These are phyloP conservation scores for Perca fluviatilis DNA, from an alignment of 2,113 vertebrate species.

Conservation along the genomic window DNA sequence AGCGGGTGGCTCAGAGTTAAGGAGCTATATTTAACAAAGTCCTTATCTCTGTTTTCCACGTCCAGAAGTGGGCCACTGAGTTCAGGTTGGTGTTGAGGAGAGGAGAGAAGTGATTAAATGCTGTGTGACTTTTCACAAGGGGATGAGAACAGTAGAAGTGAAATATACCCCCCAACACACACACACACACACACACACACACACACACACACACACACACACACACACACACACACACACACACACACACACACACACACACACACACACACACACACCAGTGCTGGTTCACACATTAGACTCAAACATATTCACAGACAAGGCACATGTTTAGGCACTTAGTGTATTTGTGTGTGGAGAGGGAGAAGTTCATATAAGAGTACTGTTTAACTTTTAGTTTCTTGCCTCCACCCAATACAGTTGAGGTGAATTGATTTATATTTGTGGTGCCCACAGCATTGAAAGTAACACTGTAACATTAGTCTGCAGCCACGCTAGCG, in stretches of 20 bases:
- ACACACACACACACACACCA: too few species aligned
- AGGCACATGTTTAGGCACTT: background rate
- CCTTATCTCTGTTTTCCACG: constrained; percentile 60
- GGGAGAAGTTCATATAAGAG: background rate
- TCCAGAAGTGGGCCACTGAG: constrained; percentile 50
- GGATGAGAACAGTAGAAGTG: constrained; percentile 69
- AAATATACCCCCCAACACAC: constrained; percentile 16
- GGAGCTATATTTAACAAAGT: constrained; percentile 68
- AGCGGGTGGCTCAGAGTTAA: constrained; percentile 43
- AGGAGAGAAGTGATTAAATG: constrained; percentile 70
- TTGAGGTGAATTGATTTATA: background rate
- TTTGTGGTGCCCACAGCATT: background rate
- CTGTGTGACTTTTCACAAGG: constrained; percentile 77
- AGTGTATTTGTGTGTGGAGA: background rate
- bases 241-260: constrained; percentile 1
- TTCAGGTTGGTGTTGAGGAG: constrained; percentile 1
- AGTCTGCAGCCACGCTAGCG: too few species aligned
- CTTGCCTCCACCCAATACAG: background rate
- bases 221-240: too few species aligned
- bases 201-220: background rate
- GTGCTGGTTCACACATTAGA: constrained; percentile 20
- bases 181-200: background rate
- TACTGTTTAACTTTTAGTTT: background rate
- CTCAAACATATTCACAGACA: constrained; percentile 4
- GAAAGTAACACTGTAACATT: too few species aligned